Conservation (phyloP, 2,797 vertebrate species). For the Alcedo quadribrachys region DNA sequence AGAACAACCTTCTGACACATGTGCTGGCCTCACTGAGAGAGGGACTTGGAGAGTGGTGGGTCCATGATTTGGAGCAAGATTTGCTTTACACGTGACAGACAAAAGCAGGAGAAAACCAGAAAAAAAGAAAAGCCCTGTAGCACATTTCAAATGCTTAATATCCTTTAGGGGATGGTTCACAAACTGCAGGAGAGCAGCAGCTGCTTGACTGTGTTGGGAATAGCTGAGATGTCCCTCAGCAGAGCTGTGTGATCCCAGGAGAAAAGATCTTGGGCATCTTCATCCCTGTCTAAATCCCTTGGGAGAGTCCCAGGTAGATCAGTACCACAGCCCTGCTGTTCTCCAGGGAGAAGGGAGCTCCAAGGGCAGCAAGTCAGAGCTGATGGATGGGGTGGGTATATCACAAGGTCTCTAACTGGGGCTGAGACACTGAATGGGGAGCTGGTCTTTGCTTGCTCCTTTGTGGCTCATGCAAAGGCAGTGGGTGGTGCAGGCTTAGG, state of each 20-base stretch:
- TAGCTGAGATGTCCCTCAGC: not conserved
- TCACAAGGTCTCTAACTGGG: not conserved
- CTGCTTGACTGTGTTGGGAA: not conserved
- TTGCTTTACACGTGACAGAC: not conserved
- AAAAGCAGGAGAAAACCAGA: not conserved
- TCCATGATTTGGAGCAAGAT: not conserved
- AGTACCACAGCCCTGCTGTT: not conserved
- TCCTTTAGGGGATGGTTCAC: not conserved
- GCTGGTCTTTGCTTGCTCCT: not conserved
- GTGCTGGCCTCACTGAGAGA: not conserved
- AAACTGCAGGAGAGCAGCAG: rapidly evolving
- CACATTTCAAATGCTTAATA: not conserved
- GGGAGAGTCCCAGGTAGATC: not conserved
- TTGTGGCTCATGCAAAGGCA: not conserved
- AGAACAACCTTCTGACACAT: not conserved
- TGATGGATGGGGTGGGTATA: not conserved
- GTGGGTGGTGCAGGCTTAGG: not conserved
- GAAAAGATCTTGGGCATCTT: not conserved
- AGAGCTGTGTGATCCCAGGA: not conserved
- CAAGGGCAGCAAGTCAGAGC: not conserved
- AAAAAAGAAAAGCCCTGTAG: not conserved
- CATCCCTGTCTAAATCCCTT: not conserved
- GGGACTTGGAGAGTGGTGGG: rapidly evolving
- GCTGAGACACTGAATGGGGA: not conserved
- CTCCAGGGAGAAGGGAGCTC: not conserved